Percentiles rank a stretch among this genome's conserved stretches.
phyloP scores from a whole-genome alignment of 1,140 invertebrate species.

The Drosophila oshimai region DNA sequence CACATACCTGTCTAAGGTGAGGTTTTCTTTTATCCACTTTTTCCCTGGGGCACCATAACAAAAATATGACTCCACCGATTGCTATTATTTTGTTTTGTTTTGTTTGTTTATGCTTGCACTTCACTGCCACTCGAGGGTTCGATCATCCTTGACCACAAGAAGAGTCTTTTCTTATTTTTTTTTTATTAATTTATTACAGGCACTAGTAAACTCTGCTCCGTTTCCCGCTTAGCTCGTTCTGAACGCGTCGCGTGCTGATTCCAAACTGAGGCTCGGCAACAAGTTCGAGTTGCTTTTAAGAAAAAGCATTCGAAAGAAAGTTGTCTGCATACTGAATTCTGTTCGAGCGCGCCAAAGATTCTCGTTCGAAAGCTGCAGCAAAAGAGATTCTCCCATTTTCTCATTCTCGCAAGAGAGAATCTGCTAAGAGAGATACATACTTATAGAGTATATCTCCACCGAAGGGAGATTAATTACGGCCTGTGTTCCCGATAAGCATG shows the following conservation, averaged over 20 bases:
- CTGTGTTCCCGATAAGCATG: conserved; percentile 33
- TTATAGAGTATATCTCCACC: not conserved
- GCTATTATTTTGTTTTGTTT: conserved; percentile 14
- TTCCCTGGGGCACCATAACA: conserved; percentile 30
- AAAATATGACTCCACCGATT: conserved; percentile 26
- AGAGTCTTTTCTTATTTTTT: conserved; percentile 10
- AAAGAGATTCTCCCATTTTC: conserved; percentile 12
- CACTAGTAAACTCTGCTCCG: not conserved
- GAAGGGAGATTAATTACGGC: conserved; percentile 38
- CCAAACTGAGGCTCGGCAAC: conserved; percentile 45
- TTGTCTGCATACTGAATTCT: conserved; percentile 53
- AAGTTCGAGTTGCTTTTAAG: conserved; percentile 60
- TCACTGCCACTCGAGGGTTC: conserved; percentile 56
- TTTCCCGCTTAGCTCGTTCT: conserved; percentile 60
- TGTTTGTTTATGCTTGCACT: conserved; percentile 42
- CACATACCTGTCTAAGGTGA: conserved; percentile 49
- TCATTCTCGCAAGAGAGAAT: conserved; percentile 45
- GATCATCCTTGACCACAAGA: conserved; percentile 53
- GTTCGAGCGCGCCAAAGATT: conserved; percentile 41
- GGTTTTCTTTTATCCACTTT: conserved; percentile 51
- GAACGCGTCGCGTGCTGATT: conserved; percentile 70
- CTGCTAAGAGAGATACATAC: conserved; percentile 11
- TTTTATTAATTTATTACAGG: not conserved
- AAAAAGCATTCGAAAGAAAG: conserved; percentile 70
- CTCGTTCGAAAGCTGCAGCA: conserved; percentile 53